Percentiles rank a stretch among this genome's conserved stretches.
Conservation (phyloP, 2,888 invertebrate genomes). For the Chorisops tibialis region DNA sequence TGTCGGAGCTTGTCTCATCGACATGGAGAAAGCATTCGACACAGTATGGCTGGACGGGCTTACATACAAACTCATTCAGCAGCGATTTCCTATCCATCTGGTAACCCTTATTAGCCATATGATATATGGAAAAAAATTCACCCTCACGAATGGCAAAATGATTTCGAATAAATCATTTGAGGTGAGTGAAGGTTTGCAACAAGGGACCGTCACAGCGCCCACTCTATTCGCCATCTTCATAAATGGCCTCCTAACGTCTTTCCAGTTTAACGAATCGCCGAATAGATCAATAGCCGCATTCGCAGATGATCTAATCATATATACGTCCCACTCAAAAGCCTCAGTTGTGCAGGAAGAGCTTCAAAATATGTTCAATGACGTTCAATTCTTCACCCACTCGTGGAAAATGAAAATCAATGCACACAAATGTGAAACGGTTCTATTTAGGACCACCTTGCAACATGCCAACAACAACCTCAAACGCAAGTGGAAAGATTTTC, state of each 20-base stretch:
- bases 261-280: background rate
- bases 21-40: slow-evolving; percentile 27
- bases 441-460: background rate
- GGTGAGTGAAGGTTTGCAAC: slow-evolving; percentile 5
- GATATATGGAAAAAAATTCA: background rate
- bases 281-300: background rate
- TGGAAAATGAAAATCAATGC: slow-evolving; percentile 4
- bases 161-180: background rate
- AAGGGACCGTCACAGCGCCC: slow-evolving; percentile 6
- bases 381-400: background rate
- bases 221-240: background rate
- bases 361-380: background rate
- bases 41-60: slow-evolving; percentile 35
- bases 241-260: background rate
- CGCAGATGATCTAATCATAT: slow-evolving; percentile 12
- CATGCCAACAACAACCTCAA: no score
- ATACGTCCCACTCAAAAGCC: background rate
- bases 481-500: no score
- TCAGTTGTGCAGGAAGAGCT: background rate
- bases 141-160: no score
- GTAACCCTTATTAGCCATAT: slow-evolving; percentile 32
- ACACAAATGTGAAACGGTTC: background rate
- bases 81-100: no score
- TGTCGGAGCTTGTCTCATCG: background rate
- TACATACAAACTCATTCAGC: slow-evolving; percentile 33